These are phyloP conservation scores for Podilymbus podiceps DNA, from an alignment of 2,113 vertebrate genomes.

Conservation along the genomic window DNA sequence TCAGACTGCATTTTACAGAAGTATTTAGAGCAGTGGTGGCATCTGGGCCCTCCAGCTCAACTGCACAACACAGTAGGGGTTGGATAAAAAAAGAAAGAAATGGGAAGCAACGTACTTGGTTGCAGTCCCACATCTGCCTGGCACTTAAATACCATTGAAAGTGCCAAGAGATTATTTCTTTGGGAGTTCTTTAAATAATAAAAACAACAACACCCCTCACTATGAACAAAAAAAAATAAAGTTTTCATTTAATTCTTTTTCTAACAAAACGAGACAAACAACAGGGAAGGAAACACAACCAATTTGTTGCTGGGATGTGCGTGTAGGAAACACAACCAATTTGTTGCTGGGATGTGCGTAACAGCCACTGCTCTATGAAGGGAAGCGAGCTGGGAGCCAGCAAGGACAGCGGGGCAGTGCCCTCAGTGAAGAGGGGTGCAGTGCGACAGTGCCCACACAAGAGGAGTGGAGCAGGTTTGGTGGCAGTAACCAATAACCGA, in stretches of 20 bases:
- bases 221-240: background rate
- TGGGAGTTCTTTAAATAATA: background rate
- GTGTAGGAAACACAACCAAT: background rate
- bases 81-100: background rate
- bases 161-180: background rate
- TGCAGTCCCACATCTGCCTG: slow-evolving; percentile 25
- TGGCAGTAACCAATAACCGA: background rate
- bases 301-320: background rate
- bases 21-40: slow-evolving; percentile 30
- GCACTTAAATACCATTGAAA: background rate
- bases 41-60: slow-evolving; percentile 48
- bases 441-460: background rate
- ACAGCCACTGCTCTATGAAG: background rate
- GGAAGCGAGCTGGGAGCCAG: background rate
- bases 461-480: rapidly evolving
- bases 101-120: background rate
- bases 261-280: background rate
- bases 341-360: background rate
- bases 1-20: slow-evolving; percentile 14
- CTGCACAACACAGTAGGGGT: slow-evolving; percentile 6
- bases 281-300: background rate
- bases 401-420: background rate
- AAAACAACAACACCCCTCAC: background rate
- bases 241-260: background rate
- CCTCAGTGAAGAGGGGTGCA: background rate